Conservation (phyloP, 2,797 vertebrate genomes). For the Monodelphis domestica region DNA sequence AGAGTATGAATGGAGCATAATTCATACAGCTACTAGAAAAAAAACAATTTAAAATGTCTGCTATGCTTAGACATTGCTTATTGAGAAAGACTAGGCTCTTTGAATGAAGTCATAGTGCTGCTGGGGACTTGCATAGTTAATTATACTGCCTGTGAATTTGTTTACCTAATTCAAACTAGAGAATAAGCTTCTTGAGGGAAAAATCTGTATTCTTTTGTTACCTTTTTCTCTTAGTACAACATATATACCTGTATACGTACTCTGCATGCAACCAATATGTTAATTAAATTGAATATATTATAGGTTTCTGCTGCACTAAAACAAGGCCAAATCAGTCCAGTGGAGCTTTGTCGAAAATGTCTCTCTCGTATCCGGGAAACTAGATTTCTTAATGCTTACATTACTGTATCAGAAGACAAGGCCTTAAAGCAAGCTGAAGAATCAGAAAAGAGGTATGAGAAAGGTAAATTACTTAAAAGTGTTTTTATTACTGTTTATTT, state of each 20-base stretch:
- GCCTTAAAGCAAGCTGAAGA: conserved; percentile 93
- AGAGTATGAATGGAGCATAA: background rate
- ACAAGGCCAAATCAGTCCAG: conserved; percentile 89
- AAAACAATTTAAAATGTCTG: background rate
- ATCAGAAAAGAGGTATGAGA: conserved; percentile 88
- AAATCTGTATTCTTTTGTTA: background rate
- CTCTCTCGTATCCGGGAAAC: conserved; percentile 91
- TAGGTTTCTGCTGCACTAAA: conserved; percentile 91
- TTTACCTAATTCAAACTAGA: background rate
- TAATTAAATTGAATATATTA: conserved; percentile 30
- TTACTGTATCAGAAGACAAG: conserved; percentile 91
- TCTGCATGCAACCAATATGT: background rate
- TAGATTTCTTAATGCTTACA: conserved; percentile 92
- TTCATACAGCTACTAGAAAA: background rate
- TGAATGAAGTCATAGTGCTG: background rate
- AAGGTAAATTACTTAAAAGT: conserved; percentile 84
- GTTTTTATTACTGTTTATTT: background rate
- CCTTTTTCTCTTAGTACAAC: background rate
- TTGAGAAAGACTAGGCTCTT: background rate
- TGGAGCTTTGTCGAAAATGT: conserved; percentile 92
- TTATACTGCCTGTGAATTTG: background rate
- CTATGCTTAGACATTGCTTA: background rate
- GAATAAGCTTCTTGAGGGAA: background rate
- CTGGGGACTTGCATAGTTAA: background rate
- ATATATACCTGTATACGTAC: background rate